These are phyloP conservation scores for Psittacula cyanocephala DNA, from an alignment of 2,113 vertebrate genomes.

Conservation along the genomic window DNA sequence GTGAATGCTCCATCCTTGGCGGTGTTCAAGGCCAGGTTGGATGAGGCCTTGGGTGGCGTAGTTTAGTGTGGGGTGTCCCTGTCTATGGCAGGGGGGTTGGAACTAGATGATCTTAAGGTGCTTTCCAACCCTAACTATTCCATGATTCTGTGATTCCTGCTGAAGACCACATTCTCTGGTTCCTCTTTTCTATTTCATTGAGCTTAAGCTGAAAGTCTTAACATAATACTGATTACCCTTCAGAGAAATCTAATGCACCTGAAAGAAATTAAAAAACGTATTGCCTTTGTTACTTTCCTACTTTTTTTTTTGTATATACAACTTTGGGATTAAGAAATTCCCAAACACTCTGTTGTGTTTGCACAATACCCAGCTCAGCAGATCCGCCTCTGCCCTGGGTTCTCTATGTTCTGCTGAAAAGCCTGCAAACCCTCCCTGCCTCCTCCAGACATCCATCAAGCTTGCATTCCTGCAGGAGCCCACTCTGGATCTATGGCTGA, in stretches of 20 bases:
- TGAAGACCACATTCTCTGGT: neutral
- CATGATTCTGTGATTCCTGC: neutral
- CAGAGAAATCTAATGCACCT: neutral
- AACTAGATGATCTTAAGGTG: too few relatives aligned
- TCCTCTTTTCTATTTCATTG: neutral
- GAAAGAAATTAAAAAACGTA: neutral
- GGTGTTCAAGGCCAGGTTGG: too few relatives aligned
- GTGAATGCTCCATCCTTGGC: too few relatives aligned
- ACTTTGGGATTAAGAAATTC: neutral
- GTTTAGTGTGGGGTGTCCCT: too few relatives aligned
- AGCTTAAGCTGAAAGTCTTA: neutral
- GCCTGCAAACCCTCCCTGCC: neutral
- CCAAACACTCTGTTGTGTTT: neutral
- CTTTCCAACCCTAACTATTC: too few relatives aligned
- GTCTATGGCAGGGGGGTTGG: too few relatives aligned
- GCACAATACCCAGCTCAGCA: neutral
- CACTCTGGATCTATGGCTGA: neutral
- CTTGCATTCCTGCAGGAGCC: neutral
- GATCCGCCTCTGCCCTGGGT: neutral
- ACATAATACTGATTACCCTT: neutral
- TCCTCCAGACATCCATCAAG: neutral
- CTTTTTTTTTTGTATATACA: neutral
- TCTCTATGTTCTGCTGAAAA: neutral
- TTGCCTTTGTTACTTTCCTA: neutral
- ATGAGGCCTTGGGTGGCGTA: too few relatives aligned